Percentiles rank a stretch among this genome's conserved stretches.
Conservation (phyloP, 2,113 vertebrate genomes). For the Elgaria multicarinata region DNA sequence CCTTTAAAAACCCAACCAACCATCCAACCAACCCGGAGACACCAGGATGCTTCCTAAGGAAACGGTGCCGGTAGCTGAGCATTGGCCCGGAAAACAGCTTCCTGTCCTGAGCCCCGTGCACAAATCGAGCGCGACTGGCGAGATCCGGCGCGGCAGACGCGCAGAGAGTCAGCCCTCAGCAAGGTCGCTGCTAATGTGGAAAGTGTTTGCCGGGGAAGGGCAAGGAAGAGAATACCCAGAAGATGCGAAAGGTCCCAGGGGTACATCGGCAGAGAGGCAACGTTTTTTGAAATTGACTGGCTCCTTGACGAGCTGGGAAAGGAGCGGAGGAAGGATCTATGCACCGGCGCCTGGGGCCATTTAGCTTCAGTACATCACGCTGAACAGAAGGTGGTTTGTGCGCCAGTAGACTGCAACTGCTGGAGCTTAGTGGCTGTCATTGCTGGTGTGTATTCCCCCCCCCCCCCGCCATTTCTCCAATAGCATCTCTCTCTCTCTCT, state of each 20-base stretch:
- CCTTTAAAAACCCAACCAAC: too few relatives aligned
- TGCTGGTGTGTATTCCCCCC: background rate
- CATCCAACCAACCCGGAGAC: background rate
- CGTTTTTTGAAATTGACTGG: slow-evolving; percentile 3
- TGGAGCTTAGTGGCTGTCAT: background rate
- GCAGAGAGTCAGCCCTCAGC: background rate
- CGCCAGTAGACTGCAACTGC: slow-evolving; percentile 41
- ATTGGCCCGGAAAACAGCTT: too few relatives aligned
- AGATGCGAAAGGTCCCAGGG: background rate
- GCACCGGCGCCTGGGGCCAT: background rate
- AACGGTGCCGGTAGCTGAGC: too few relatives aligned
- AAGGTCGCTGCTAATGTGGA: rapidly evolving
- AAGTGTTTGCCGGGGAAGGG: rapidly evolving
- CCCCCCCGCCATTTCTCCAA: slow-evolving; percentile 33
- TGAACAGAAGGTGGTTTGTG: slow-evolving; percentile 37
- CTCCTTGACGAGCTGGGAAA: slow-evolving; percentile 36
- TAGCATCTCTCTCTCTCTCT: slow-evolving; percentile 51
- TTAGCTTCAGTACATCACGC: slow-evolving; percentile 11
- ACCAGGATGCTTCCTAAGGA: background rate
- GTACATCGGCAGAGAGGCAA: background rate
- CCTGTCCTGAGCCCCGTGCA: background rate
- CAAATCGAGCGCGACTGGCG: rapidly evolving
- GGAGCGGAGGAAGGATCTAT: background rate
- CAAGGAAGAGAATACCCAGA: rapidly evolving
- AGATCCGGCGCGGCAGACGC: background rate